Conservation (phyloP, 1,140 invertebrate genomes). For the Temnothorax nylanderi region DNA sequence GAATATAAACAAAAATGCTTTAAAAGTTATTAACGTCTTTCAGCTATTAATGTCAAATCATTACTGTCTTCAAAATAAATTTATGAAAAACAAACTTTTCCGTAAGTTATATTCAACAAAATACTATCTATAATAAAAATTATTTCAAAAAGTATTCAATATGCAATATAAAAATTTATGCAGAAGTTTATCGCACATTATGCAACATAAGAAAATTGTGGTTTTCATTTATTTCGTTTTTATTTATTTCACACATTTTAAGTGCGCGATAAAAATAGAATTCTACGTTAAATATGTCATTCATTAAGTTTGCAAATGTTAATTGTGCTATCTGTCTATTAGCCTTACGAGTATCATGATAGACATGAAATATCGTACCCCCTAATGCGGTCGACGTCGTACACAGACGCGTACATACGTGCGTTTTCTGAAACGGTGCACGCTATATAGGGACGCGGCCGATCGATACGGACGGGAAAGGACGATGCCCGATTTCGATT, state of each 20-base stretch:
- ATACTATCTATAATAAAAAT: background rate
- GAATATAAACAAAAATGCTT: background rate
- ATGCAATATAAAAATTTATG: constrained; percentile 8
- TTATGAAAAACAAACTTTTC: background rate
- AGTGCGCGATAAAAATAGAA: background rate
- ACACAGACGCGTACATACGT: constrained; percentile 6
- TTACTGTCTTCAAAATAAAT: background rate
- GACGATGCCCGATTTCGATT: constrained; percentile 59
- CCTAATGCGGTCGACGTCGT: background rate
- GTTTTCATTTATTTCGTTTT: background rate
- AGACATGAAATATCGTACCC: background rate
- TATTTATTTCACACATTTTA: background rate
- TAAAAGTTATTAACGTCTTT: background rate
- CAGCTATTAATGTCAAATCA: background rate
- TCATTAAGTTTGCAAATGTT: constrained; percentile 21
- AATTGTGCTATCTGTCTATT: background rate
- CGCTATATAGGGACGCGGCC: constrained; percentile 15
- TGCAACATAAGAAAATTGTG: background rate
- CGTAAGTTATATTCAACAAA: background rate
- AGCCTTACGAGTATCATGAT: background rate
- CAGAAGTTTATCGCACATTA: constrained; percentile 11
- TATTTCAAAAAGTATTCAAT: constrained; percentile 1
- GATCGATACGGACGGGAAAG: constrained; percentile 53
- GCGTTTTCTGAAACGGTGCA: constrained; percentile 47
- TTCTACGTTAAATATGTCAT: background rate